Evolutionary conservation across 2,797 vertebrate species (phyloP).

Genomic region (Mareca penelope): DNA sequence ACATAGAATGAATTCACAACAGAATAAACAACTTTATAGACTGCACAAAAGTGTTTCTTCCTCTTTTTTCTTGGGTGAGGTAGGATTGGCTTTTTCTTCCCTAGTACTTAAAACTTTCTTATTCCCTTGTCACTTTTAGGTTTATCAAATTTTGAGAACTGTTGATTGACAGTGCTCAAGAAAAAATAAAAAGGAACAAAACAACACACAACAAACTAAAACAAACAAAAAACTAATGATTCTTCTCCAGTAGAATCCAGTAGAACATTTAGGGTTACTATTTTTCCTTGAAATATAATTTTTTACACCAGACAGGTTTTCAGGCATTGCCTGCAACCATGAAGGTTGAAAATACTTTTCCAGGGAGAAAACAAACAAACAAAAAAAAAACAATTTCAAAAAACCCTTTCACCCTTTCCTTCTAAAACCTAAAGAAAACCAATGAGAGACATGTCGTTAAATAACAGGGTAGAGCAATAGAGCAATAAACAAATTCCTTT

Average conservation of each 20-base stretch:
- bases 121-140: background rate
- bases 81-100: background rate
- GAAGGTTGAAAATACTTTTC: background rate
- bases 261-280: background rate
- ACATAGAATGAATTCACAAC: background rate
- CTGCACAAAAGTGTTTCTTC: background rate
- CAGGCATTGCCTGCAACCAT: background rate
- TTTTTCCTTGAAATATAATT: background rate
- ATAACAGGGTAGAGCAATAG: accelerated
- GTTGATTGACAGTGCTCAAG: background rate
- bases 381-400: no score
- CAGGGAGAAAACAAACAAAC: background rate
- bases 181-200: background rate
- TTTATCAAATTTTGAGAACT: background rate
- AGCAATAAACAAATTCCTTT: accelerated
- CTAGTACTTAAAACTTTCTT: background rate
- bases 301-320: background rate
- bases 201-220: no score
- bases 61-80: background rate
- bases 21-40: background rate
- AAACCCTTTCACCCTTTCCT: no score
- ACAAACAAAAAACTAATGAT: background rate
- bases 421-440: background rate
- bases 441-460: background rate
- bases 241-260: background rate